phyloP scores from a whole-genome alignment of 2,113 vertebrate species.

The Neodon shergylaensis region DNA sequence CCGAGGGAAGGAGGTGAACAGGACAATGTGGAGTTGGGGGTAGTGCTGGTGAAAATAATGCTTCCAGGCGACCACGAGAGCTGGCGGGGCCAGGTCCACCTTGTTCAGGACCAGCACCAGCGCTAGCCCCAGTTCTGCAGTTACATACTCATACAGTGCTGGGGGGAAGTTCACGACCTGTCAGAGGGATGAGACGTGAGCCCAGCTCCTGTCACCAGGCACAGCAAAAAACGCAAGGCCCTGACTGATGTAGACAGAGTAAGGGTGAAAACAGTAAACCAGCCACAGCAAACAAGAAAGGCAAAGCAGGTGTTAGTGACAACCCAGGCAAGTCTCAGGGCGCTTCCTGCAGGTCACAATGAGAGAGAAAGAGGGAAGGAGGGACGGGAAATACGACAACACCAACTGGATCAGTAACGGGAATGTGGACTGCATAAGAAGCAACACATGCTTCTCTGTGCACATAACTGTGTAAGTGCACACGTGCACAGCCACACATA shows the following conservation, averaged over 20 bases:
- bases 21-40: constrained; percentile 89
- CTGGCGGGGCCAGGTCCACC: constrained; percentile 90
- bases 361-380: neutral
- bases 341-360: neutral
- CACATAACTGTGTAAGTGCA: neutral
- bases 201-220: neutral
- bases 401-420: neutral
- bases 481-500: neutral
- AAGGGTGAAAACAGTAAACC: neutral
- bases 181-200: neutral
- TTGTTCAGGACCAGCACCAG: constrained; percentile 95
- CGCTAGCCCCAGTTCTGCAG: constrained; percentile 88
- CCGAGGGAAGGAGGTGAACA: constrained; percentile 93
- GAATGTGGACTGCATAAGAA: neutral
- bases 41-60: constrained; percentile 92
- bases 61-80: constrained; percentile 93
- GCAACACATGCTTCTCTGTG: neutral
- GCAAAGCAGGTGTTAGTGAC: neutral
- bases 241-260: neutral
- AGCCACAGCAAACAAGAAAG: neutral
- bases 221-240: constrained; percentile 13
- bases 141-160: constrained; percentile 91
- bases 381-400: neutral
- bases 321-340: neutral
- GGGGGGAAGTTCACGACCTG: constrained; percentile 95